Conservation (phyloP, 2,888 invertebrate genomes). For the Podotricha telesiphe region DNA sequence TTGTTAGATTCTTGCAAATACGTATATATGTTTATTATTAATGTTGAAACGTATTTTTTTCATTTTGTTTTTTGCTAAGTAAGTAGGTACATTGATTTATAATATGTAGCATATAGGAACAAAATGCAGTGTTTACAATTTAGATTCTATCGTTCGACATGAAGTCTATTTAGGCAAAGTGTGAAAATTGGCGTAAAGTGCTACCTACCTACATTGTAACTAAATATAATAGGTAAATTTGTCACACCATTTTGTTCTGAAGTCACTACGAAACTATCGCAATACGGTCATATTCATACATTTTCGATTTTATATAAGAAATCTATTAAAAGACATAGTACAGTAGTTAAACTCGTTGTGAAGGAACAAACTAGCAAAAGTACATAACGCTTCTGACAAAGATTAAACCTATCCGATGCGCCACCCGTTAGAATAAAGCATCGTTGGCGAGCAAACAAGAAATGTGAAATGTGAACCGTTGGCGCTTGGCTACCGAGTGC, state of each 20-base stretch:
- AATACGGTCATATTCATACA: too few relatives aligned
- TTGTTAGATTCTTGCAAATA: neutral
- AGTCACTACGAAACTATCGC: too few relatives aligned
- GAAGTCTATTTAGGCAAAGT: too few relatives aligned
- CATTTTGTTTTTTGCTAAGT: neutral
- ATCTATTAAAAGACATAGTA: neutral
- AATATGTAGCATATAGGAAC: neutral
- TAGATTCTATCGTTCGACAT: neutral
- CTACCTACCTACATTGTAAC: too few relatives aligned
- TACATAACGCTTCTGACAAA: conserved; percentile 13
- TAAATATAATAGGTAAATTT: too few relatives aligned
- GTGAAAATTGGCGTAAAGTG: too few relatives aligned
- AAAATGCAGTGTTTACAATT: neutral
- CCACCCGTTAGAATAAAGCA: conserved; percentile 22
- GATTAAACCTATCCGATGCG: conserved; percentile 20
- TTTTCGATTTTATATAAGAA: too few relatives aligned
- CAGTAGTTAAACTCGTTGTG: neutral
- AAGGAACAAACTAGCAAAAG: conserved; percentile 17
- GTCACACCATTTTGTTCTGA: too few relatives aligned
- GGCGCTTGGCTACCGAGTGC: conserved; percentile 19
- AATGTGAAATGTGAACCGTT: conserved; percentile 27
- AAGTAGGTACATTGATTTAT: neutral
- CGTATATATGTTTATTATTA: too few relatives aligned
- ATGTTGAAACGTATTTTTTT: neutral
- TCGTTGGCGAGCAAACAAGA: conserved; percentile 27